phyloP scores from a whole-genome alignment of 2,797 vertebrate species.

The Lemur catta region DNA sequence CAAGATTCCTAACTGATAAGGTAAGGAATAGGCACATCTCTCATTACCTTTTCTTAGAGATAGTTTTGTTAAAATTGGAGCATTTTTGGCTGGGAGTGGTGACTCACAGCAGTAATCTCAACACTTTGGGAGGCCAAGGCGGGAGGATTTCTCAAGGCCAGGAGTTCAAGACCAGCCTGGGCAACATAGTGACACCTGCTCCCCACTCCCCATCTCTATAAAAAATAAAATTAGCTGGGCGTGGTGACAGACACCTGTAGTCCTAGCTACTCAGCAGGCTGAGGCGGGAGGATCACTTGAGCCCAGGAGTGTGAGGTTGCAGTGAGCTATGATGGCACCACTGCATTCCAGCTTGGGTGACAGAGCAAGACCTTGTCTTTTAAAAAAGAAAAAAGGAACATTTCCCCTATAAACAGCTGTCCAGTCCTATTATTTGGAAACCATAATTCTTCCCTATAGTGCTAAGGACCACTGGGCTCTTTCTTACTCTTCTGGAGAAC shows the following conservation, averaged over 20 bases:
- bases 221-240: neutral
- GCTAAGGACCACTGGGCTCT: neutral
- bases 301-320: neutral
- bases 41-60: neutral
- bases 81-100: neutral
- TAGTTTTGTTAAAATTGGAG: neutral
- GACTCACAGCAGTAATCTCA: neutral
- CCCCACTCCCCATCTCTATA: neutral
- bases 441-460: neutral
- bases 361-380: neutral
- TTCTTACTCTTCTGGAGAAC: neutral
- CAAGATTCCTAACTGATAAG: neutral
- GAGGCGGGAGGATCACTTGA: neutral
- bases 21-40: neutral
- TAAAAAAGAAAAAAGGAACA: too few species aligned
- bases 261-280: neutral
- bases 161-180: neutral
- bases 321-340: neutral
- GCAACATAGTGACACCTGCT: neutral
- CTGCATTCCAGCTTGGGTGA: neutral
- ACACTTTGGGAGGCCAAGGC: neutral
- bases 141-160: too few species aligned
- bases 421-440: neutral
- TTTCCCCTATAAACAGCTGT: neutral
- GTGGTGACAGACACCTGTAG: neutral